Conservation (phyloP, 30 jellyfish, hydroid and myxozoan genomes). For the Turritopsis rubra region DNA sequence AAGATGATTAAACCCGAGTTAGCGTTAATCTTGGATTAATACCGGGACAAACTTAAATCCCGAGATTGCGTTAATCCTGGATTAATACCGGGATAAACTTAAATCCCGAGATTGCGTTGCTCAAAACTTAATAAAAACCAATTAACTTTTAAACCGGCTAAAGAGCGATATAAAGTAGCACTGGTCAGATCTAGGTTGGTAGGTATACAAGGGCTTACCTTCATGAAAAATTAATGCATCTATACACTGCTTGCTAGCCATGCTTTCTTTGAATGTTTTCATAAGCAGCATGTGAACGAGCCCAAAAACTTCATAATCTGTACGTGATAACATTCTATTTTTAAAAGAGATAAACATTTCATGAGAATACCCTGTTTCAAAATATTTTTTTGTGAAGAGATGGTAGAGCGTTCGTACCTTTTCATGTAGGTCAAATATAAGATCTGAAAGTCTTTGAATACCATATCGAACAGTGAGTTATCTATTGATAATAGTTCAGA, state of each 20-base stretch:
- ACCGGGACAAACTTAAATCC: too few species aligned
- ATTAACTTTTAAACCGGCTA: too few species aligned
- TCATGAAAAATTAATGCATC: not conserved
- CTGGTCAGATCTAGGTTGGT: not conserved
- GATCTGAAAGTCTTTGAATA: not conserved
- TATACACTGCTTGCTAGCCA: not conserved
- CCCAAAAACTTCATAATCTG: slow-evolving; percentile 4
- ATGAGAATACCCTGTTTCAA: too few species aligned
- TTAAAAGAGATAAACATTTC: too few species aligned
- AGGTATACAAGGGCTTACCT: not conserved
- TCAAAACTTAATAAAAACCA: too few species aligned
- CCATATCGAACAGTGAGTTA: not conserved
- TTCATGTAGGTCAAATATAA: not conserved
- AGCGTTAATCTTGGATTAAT: too few species aligned
- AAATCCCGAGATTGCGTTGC: too few species aligned
- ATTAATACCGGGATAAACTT: too few species aligned
- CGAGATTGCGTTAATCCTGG: too few species aligned
- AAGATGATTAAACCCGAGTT: too few species aligned
- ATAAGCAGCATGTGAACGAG: not conserved
- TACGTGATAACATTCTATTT: not conserved
- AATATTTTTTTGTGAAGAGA: not conserved
- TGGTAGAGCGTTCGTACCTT: not conserved
- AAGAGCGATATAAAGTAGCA: too few species aligned
- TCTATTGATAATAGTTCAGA: not conserved
- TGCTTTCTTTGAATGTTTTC: not conserved